Conservation (phyloP, 1,140 invertebrate species). For the Drosophila punjabiensis region DNA sequence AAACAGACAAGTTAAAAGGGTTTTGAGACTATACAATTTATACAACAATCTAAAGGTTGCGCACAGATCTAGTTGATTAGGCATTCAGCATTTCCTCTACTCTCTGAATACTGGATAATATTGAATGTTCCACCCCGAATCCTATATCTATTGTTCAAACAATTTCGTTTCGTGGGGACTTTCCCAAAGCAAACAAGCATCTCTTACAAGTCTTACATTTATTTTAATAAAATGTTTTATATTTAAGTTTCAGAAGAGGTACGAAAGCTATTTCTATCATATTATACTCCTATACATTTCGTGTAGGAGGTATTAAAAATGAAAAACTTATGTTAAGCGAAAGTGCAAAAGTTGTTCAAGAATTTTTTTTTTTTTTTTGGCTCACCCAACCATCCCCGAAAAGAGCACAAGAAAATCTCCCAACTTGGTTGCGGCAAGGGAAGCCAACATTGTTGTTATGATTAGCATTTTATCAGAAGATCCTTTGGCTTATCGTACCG, state of each 20-base stretch:
- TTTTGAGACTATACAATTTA: no score
- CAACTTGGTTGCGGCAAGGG: slow-evolving; percentile 24
- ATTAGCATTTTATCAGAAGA: slow-evolving; percentile 79
- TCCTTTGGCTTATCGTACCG: slow-evolving; percentile 65
- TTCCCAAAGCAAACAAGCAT: background rate
- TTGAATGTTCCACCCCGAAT: no score
- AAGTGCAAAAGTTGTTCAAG: slow-evolving; percentile 63
- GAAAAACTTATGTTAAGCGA: slow-evolving; percentile 59
- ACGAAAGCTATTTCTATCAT: background rate
- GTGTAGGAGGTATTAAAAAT: background rate
- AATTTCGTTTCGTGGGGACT: background rate
- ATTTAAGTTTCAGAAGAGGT: background rate
- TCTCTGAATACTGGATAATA: no score
- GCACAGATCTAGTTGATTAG: no score
- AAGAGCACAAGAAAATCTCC: slow-evolving; percentile 24
- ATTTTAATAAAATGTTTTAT: background rate
- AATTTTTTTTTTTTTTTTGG: slow-evolving; percentile 49
- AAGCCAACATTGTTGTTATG: slow-evolving; percentile 68
- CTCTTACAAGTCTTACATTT: background rate
- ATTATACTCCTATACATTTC: slow-evolving; percentile 10
- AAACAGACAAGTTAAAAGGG: no score
- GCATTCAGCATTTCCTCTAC: no score
- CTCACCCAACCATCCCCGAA: slow-evolving; percentile 48
- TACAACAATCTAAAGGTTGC: no score
- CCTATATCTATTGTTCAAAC: no score